Conservation (phyloP, 1,140 invertebrate species). For the Drosophila lowei region DNA sequence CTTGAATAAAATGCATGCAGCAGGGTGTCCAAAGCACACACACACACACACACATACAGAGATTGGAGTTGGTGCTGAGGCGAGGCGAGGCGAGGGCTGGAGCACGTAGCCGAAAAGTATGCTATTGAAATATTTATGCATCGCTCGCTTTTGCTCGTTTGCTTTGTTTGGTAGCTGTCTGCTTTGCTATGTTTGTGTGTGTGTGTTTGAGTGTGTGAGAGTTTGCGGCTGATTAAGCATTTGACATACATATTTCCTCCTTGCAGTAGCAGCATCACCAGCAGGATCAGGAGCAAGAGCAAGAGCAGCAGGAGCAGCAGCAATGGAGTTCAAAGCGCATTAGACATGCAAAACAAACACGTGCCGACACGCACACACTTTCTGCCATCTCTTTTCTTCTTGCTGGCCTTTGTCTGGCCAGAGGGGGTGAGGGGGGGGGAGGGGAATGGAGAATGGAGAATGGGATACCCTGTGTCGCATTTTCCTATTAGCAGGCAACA, state of each 20-base stretch:
- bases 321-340: constrained; percentile 60
- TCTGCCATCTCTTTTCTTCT: constrained; percentile 7
- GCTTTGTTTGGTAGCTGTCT: constrained; percentile 54
- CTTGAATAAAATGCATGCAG: constrained; percentile 65
- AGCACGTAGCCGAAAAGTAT: constrained; percentile 76
- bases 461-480: constrained; percentile 58
- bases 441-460: too few species aligned
- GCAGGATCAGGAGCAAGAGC: too few species aligned
- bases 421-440: too few species aligned
- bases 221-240: constrained; percentile 74
- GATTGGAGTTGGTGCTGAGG: constrained; percentile 16
- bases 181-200: constrained; percentile 11
- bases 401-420: too few species aligned
- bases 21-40: constrained; percentile 12
- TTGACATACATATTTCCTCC: constrained; percentile 71
- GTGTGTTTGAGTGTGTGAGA: constrained; percentile 14
- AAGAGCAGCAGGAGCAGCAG: too few species aligned
- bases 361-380: constrained; percentile 60
- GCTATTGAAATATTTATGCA: constrained; percentile 80
- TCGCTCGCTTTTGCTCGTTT: constrained; percentile 53
- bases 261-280: constrained; percentile 23
- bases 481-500: constrained; percentile 76
- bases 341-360: constrained; percentile 77
- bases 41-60: constrained; percentile 9
- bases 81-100: constrained; percentile 9